Evolutionary conservation across 1,140 invertebrate genomes (phyloP).

Genomic region (Drosophila arawakana): DNA sequence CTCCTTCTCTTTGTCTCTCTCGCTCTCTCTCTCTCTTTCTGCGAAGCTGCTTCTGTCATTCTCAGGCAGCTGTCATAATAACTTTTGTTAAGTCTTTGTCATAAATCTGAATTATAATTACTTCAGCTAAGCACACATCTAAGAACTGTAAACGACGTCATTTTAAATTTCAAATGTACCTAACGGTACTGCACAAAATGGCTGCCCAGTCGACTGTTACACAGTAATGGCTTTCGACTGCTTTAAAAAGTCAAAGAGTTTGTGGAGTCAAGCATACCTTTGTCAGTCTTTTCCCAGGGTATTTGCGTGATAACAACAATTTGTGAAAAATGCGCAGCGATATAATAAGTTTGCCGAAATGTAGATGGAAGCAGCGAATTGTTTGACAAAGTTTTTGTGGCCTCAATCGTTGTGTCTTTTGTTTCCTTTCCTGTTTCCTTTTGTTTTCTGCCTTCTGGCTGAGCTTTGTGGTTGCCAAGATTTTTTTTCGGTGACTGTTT

Average conservation of each 20-base stretch:
- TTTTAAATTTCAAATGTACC: slow-evolving; percentile 43
- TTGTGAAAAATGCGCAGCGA: slow-evolving; percentile 57
- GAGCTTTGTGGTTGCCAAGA: slow-evolving; percentile 60
- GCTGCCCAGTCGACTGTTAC: not conserved
- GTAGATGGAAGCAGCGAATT: slow-evolving; percentile 37
- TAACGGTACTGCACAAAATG: slow-evolving; percentile 23
- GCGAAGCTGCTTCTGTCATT: slow-evolving; percentile 40
- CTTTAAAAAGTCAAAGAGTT: not conserved
- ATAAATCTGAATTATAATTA: slow-evolving; percentile 78
- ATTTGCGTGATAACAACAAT: slow-evolving; percentile 32
- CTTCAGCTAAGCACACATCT: slow-evolving; percentile 34
- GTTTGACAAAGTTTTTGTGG: slow-evolving; percentile 42
- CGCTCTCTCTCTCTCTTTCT: slow-evolving; percentile 2
- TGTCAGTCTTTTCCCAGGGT: slow-evolving; percentile 3
- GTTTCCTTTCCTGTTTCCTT: not conserved
- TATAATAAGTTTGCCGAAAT: slow-evolving; percentile 47
- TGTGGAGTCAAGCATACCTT: not conserved
- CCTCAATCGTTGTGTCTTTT: slow-evolving; percentile 4
- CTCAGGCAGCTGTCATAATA: slow-evolving; percentile 60
- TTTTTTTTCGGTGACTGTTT: slow-evolving; percentile 27
- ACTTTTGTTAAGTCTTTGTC: slow-evolving; percentile 66
- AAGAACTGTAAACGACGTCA: slow-evolving; percentile 27
- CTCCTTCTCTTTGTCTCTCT: not conserved
- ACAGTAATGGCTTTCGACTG: slow-evolving; percentile 13
- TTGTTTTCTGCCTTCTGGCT: not conserved